phyloP scores from a whole-genome alignment of 2,888 invertebrate species.

The Archaeoteleia sp. region DNA sequence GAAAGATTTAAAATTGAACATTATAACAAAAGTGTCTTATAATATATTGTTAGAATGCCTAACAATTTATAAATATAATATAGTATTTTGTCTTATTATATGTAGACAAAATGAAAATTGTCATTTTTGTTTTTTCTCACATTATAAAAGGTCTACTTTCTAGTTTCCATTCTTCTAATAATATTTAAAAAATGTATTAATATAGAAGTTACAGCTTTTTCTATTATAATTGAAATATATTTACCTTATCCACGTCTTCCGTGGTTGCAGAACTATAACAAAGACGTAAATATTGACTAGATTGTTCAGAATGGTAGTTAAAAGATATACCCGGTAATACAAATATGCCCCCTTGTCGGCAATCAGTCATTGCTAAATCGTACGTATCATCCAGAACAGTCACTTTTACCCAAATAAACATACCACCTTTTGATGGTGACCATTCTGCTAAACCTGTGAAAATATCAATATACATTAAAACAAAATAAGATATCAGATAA shows the following conservation, averaged over 20 bases:
- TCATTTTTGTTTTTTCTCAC: too few species aligned
- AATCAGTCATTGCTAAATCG: constrained; percentile 81
- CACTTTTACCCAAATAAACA: constrained; percentile 87
- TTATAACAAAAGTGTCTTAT: too few species aligned
- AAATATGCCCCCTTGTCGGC: constrained; percentile 80
- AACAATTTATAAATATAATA: too few species aligned
- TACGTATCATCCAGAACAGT: constrained; percentile 80
- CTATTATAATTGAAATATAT: background rate
- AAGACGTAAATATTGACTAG: constrained; percentile 81
- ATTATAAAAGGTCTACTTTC: too few species aligned
- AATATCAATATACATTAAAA: constrained; percentile 1
- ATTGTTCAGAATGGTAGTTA: constrained; percentile 77
- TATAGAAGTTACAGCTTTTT: background rate
- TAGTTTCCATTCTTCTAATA: background rate
- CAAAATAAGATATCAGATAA: constrained; percentile 4
- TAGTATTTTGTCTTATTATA: too few species aligned
- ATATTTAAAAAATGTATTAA: background rate
- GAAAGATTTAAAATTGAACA: too few species aligned
- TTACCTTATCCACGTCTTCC: constrained; percentile 80
- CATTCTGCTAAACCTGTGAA: constrained; percentile 80
- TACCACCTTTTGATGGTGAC: constrained; percentile 82
- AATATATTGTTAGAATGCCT: too few species aligned
- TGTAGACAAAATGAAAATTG: too few species aligned
- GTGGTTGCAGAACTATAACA: constrained; percentile 82
- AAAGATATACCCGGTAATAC: constrained; percentile 85